phyloP scores from a whole-genome alignment of 2,888 invertebrate species.

The Chirona hameri region DNA sequence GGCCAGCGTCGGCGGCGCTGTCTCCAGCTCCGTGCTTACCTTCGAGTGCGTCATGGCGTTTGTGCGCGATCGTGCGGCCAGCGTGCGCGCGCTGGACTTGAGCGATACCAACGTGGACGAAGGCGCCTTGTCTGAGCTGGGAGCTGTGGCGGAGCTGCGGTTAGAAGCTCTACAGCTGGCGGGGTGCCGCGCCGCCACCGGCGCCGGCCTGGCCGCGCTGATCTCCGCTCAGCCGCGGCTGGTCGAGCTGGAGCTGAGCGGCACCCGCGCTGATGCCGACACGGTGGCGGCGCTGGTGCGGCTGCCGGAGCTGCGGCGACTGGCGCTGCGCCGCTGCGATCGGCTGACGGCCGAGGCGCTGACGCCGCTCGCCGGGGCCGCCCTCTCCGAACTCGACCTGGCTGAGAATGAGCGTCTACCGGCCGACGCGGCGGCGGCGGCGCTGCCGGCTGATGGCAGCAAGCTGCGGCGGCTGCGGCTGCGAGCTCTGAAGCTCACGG shows the following conservation, averaged over 20 bases:
- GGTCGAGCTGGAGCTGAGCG: neutral
- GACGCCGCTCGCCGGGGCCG: neutral
- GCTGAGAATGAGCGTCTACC: neutral
- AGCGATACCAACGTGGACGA: neutral
- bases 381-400: neutral
- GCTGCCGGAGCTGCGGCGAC: constrained; percentile 3
- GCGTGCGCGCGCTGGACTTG: neutral
- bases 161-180: neutral
- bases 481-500: neutral
- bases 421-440: constrained; percentile 3
- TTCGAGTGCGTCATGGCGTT: neutral
- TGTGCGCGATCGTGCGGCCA: neutral
- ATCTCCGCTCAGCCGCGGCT: neutral
- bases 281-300: neutral
- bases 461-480: neutral
- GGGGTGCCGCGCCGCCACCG: neutral
- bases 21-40: constrained; percentile 7
- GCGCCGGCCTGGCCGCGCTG: constrained; percentile 2
- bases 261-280: neutral
- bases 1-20: neutral
- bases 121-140: neutral
- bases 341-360: constrained; percentile 6
- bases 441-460: neutral
- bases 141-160: neutral
- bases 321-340: constrained; percentile 12